Evolutionary conservation across 1,140 invertebrate genomes (phyloP).

Genomic region (Nephila pilipes): DNA sequence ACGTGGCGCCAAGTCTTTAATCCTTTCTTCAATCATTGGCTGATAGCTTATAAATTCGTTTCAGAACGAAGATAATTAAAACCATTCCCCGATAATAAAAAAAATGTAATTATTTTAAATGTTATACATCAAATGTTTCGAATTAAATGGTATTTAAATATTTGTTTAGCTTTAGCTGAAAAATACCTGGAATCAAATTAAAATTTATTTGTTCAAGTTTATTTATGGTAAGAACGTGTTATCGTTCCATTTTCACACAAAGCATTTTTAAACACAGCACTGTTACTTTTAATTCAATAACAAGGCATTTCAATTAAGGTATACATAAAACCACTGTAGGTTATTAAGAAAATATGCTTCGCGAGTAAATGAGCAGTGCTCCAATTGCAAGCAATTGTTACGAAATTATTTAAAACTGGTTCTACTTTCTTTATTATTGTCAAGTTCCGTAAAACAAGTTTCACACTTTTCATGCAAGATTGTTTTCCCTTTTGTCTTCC

Average conservation of each 20-base stretch:
- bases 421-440: constrained; percentile 2
- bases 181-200: too few species aligned
- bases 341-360: constrained; percentile 1
- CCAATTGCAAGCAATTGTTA: background rate
- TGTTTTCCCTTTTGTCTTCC: background rate
- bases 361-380: background rate
- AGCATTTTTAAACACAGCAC: background rate
- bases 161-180: too few species aligned
- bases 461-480: constrained; percentile 1
- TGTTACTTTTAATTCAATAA: too few species aligned
- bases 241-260: background rate
- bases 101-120: too few species aligned
- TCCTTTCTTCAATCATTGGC: too few species aligned
- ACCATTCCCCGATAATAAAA: too few species aligned
- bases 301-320: background rate
- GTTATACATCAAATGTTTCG: too few species aligned
- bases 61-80: too few species aligned
- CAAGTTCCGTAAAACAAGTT: background rate
- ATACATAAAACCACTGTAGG: background rate
- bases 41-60: too few species aligned
- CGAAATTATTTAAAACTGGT: background rate
- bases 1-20: too few species aligned
- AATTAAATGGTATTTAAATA: too few species aligned
- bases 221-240: background rate
- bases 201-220: too few species aligned